Evolutionary conservation across 2,113 vertebrate genomes (phyloP), one percentile per base, ranked within the genome.

Genomic region (Hipposideros armiger): DNA sequence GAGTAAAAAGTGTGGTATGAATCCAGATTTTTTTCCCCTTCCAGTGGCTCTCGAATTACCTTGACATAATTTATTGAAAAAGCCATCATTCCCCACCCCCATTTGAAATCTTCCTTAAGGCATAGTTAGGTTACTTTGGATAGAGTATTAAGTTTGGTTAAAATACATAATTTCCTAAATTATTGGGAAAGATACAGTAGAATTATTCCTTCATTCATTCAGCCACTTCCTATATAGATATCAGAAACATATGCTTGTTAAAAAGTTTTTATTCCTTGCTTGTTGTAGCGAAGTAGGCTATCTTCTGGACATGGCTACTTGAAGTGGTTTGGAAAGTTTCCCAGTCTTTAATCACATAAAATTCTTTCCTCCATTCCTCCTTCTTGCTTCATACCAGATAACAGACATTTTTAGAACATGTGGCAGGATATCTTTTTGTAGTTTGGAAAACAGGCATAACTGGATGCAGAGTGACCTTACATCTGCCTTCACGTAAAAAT

Each of bases 271-370:
- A 76, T 66, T 72, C 62, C 45, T 93, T 24, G 24, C 32, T 80
- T 76, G 20, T 67, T 74, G 24, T 70, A 77, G 30, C 42, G 22
- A 95, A 81, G 84, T 45, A 88, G 90, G 45, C 28, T 93, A 90
- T 96, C 45, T 94, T 93, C 82, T 72, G 47, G 40, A 83, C 24
- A 45, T n/a, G 50, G 64, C 86, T 74, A 73, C 66, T 85, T 85
- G 73, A 81, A 96, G 64, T 86, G 80, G 50, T 62, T 95, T 96
- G 96, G 76, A 95, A 95, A 73, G 47, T 60, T 32, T 96, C 93
- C 81, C 74, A 82, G n/a, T 70, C 47, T 91, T 69, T 95, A 91
- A 96, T 97, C 42, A 52, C 42, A 84, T n/a, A 87, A 47, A 93
- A 22, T 87, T 91, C 40, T 92, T 94, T 45, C 47, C 26, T 86